Evolutionary conservation across 1,140 invertebrate genomes (phyloP), one percentile per base, ranked within the genome.

Genomic region (Harpegnathos saltator): DNA sequence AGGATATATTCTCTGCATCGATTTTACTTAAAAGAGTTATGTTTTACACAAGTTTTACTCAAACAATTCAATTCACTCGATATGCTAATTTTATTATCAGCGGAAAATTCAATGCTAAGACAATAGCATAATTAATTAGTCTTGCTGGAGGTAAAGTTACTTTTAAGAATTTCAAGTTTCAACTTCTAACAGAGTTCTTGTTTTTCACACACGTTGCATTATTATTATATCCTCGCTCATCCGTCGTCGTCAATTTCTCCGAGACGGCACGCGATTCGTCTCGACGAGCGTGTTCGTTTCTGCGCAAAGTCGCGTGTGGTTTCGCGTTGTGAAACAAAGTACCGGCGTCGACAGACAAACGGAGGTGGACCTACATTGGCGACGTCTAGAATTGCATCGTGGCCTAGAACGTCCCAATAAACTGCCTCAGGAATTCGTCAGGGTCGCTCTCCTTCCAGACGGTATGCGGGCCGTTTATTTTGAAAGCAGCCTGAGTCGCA

Each of bases 331-430:
- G 50, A 74, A 85, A 74, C 69, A 62, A 74, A 82, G 52, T 58
- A 80, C 58, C 65, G 56, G 26, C 58, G 50, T 33, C 29, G 65
- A 44, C 68, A 75, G 77, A 82, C 61, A 71, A 83, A 62, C 65
- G 86, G 85, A 89, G 86, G 85, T 86, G 86, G 84, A 83, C 71
- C 82, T 73, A 87, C 82, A 89, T 84, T 85, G 68, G 85, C 59
- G 56, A 50, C 7, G 77, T 65, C 61, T 61, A 29, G 63, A 81
- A 85, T 83, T 85, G 63, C 77, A 81, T 62, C 65, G 65, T 44
- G 69, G 63, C 80, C 74, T 83, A 50, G 59, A 88, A 82, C 72
- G 52, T 74, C 29, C 61, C 84, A 77, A 86, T 86, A 86, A 87
- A 78, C 83, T 86, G 78, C 83, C 80, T 69, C 48, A 78, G 68